Evolutionary conservation across 1,140 invertebrate genomes (phyloP).

Genomic region (Coenobita brevimanus): DNA sequence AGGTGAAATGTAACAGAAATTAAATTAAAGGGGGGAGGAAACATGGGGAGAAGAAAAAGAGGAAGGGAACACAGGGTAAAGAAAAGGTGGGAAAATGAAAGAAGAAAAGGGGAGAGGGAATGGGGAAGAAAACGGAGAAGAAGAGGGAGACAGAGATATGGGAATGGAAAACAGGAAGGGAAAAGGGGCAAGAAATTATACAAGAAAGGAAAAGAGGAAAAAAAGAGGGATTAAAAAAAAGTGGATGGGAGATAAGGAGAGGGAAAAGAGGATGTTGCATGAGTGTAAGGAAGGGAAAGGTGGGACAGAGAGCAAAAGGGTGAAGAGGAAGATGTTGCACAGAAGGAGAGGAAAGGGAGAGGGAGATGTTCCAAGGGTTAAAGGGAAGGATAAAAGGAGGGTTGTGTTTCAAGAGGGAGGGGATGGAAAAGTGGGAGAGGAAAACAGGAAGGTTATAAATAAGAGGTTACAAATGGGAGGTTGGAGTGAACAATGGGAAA

Average conservation of each 20-base stretch:
- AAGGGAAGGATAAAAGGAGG: background rate
- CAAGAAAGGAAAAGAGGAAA: background rate
- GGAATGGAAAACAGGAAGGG: background rate
- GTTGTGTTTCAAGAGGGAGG: background rate
- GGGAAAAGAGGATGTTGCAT: background rate
- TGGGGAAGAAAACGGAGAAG: background rate
- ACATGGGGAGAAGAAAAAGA: background rate
- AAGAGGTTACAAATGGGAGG: background rate
- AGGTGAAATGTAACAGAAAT: too few relatives aligned
- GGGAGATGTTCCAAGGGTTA: background rate
- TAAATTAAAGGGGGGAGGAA: slow-evolving; percentile 9
- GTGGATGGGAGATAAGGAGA: background rate
- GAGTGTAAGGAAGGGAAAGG: background rate
- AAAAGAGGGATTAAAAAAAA: background rate
- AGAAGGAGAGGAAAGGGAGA: background rate
- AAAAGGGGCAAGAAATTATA: background rate
- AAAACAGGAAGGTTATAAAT: background rate
- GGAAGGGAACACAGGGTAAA: background rate
- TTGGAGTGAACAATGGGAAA: background rate
- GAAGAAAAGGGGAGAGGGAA: slow-evolving; percentile 6
- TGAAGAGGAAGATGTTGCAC: background rate
- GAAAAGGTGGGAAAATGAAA: slow-evolving; percentile 10
- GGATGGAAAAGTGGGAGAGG: background rate
- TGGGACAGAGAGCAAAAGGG: background rate
- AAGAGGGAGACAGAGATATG: background rate